Base-by-base conservation (phyloP, 2,797 vertebrate species). In the Pampus argenteus region DNA sequence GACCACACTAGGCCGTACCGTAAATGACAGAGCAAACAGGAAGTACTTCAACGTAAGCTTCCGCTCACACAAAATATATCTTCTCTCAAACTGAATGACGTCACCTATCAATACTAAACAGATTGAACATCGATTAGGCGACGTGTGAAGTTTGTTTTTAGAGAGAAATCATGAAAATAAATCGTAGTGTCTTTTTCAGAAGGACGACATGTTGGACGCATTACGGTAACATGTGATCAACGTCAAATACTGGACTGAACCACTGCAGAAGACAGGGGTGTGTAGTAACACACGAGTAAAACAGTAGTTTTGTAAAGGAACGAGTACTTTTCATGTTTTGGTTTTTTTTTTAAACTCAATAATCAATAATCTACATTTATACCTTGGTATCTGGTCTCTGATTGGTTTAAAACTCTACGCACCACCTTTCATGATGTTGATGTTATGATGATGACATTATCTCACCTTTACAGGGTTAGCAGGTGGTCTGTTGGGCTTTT, bases 151-250 rank as follows among this genome's bases (percentile, higher is more conserved):
- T 17, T 7, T 2, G 4, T 42, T 49, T n/a, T 40, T 11, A 8
- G 7, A 10, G 1, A 31, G 13, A 29, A 36, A 31, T 2, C 0
- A 9, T 0, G 3, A 10, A n/a, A 36, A 47, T 1, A 5, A 36
- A 38, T 1, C 5, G 0, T 1, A 6, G 2, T 11, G 2, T 36
- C n/a, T n/a, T 13, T 11, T 26, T 47, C 1, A 10, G 0, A 11
- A 9, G 10, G 0, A 0, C 22, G 0, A 0, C 18, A 0, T 34
- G 11, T 34, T 78, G 34, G 0, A 11, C 1, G 14, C 2, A 22
- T 76, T 87, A 88, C 79, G 76, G 79, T 73, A 79, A 69, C 85
- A 77, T 15, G 52, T 69, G 80, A 82, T 45, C 9, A 10, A 57
- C 63, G 76, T 54, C 75, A 66, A 17, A 49, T 10, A 20, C 2